Percentiles rank a stretch among this genome's conserved stretches.
Conservation (phyloP, 2,888 invertebrate genomes). For the Diplazon laetatorius region DNA sequence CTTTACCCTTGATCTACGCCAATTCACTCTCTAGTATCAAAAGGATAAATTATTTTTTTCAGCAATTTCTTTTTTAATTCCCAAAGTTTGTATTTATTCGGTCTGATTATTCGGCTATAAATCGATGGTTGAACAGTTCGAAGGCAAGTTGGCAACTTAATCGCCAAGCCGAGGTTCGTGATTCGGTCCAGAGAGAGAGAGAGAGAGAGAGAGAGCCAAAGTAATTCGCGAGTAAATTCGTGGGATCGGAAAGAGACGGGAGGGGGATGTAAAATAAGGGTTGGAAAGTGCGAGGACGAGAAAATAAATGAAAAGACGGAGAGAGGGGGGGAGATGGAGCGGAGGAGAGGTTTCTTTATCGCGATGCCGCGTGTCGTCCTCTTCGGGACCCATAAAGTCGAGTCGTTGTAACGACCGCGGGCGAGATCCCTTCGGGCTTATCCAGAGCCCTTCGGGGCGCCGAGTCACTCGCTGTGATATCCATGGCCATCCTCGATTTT, state of each 20-base stretch:
- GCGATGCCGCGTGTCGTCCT: slow-evolving; percentile 7
- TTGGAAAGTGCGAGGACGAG: slow-evolving; percentile 30
- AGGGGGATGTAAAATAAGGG: slow-evolving; percentile 6
- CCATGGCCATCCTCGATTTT: neutral
- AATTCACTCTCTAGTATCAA: no score
- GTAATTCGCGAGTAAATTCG: slow-evolving; percentile 19
- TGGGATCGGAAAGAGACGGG: neutral
- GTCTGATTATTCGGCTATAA: no score
- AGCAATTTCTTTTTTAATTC: neutral
- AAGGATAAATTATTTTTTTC: slow-evolving; percentile 6
- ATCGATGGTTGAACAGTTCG: no score
- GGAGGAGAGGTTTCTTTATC: slow-evolving; percentile 5
- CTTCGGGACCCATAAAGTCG: slow-evolving; percentile 10
- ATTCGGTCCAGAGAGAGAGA: neutral
- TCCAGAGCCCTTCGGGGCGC: slow-evolving; percentile 1
- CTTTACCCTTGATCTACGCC: no score
- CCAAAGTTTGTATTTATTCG: no score
- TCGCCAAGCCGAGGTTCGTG: neutral
- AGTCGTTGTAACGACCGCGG: neutral
- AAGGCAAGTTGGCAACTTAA: neutral
- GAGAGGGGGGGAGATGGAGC: neutral
- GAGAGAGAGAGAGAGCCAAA: no score
- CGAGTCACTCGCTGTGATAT: slow-evolving; percentile 7
- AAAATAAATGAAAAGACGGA: neutral
- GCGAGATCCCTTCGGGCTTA: neutral